Conservation (phyloP, 2,113 vertebrate species). For the Bungarus multicinctus region DNA sequence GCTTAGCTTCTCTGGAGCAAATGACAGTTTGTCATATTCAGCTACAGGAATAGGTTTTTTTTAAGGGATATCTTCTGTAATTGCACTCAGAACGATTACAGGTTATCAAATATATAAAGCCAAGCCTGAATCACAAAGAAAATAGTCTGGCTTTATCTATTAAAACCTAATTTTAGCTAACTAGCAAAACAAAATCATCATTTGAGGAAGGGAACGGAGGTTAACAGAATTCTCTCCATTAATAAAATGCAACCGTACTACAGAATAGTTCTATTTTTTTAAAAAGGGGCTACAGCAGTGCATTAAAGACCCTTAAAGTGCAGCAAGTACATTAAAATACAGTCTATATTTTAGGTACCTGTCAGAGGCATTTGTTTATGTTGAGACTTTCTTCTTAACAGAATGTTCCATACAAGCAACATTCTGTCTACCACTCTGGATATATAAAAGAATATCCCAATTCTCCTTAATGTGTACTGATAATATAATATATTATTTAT, state of each 20-base stretch:
- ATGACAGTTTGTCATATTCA: constrained; percentile 64
- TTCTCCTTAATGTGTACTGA: background rate
- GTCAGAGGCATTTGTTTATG: constrained; percentile 4
- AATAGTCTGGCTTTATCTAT: constrained; percentile 26
- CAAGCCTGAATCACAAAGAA: constrained; percentile 62
- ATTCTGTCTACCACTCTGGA: background rate
- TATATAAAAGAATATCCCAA: background rate
- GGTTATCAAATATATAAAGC: constrained; percentile 51
- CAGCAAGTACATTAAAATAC: constrained; percentile 8
- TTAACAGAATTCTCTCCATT: background rate
- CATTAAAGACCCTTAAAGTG: background rate
- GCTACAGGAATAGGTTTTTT: constrained; percentile 56
- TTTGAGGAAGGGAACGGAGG: background rate
- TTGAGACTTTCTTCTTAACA: background rate
- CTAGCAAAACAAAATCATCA: background rate
- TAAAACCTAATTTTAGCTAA: background rate
- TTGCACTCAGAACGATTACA: constrained; percentile 46
- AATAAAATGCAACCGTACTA: background rate
- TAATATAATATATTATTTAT: background rate
- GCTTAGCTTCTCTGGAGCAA: constrained; percentile 40
- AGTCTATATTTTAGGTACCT: background rate
- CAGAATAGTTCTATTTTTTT: background rate
- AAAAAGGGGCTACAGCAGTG: background rate
- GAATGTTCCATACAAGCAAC: background rate
- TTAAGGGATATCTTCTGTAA: constrained; percentile 65